Percentiles rank a stretch among this genome's conserved stretches.
These are phyloP conservation scores for Cephalopterus ornatus DNA, from an alignment of 2,113 vertebrate genomes.

Conservation along the genomic window DNA sequence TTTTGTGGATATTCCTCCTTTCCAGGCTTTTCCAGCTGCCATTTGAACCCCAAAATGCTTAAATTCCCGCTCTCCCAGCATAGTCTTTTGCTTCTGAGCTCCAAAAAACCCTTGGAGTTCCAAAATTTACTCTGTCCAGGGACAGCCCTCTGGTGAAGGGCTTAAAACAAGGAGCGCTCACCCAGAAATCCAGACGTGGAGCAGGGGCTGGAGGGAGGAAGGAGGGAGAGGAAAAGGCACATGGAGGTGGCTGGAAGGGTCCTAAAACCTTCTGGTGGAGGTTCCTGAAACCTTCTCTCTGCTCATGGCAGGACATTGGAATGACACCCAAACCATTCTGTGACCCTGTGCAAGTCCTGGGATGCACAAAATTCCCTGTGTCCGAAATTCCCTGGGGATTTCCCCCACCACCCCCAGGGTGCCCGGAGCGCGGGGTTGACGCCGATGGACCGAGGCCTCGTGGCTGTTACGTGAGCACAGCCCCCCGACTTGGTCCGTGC, in stretches of 20 bases:
- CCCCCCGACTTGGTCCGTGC: background rate
- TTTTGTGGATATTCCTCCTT: background rate
- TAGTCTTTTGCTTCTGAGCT: background rate
- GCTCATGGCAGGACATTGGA: background rate
- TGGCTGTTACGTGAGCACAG: background rate
- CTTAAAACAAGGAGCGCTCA: fast-evolving
- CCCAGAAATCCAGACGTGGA: background rate
- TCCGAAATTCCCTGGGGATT: background rate
- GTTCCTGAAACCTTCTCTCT: too few species aligned
- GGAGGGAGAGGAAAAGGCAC: background rate
- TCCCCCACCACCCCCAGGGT: background rate
- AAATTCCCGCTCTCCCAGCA: background rate
- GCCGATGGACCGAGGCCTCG: background rate
- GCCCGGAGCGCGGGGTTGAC: background rate
- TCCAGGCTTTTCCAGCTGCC: background rate
- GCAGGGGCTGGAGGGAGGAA: background rate
- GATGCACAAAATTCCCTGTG: background rate
- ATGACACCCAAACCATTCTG: background rate
- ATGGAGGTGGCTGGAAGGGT: fast-evolving
- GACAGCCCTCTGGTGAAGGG: background rate
- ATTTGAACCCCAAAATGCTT: background rate
- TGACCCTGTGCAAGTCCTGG: background rate
- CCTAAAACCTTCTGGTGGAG: background rate
- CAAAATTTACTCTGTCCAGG: background rate
- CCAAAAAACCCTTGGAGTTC: background rate